A percentile compares a stretch with the other conserved stretches of the same genome.
Evolutionary conservation across 1,140 invertebrate genomes (phyloP).

Genomic region (Pseudomyrmex gracilis): DNA sequence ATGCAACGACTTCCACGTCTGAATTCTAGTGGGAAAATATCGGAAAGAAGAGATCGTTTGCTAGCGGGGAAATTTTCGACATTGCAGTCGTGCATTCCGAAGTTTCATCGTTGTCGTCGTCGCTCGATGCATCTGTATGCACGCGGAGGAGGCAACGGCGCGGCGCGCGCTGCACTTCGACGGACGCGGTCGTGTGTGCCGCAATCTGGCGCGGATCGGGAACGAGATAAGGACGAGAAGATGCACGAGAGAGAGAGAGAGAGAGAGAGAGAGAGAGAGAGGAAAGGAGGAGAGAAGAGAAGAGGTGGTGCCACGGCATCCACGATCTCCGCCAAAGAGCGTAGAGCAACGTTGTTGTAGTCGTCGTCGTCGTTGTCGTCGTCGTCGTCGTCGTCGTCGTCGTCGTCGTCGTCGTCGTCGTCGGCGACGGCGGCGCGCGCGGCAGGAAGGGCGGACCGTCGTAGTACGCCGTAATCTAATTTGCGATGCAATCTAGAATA

Average conservation of each 20-base stretch:
- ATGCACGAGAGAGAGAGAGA: not conserved
- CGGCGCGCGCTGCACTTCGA: not conserved
- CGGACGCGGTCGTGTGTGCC: not conserved
- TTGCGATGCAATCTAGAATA: slow-evolving; percentile 76
- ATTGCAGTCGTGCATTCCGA: slow-evolving; percentile 2
- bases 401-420: slow-evolving; percentile 3
- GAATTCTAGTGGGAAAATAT: not conserved
- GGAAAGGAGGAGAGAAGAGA: not conserved
- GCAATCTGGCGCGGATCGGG: slow-evolving; percentile 32
- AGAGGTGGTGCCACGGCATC: not conserved
- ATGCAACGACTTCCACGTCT: not conserved
- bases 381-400: not conserved
- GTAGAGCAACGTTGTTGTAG: slow-evolving; percentile 10
- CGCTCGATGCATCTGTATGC: slow-evolving; percentile 20
- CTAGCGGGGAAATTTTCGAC: not conserved
- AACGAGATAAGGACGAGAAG: slow-evolving; percentile 15
- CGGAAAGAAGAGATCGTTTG: not conserved
- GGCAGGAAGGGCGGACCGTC: slow-evolving; percentile 31
- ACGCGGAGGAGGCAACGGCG: not conserved
- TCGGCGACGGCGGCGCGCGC: slow-evolving; percentile 33
- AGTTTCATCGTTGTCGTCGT: slow-evolving; percentile 2
- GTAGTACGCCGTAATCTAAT: slow-evolving; percentile 69
- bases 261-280: slow-evolving; percentile 21
- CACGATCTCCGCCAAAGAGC: slow-evolving; percentile 29
- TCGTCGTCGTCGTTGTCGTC: not conserved